Evolutionary conservation across 2,113 vertebrate genomes (phyloP).

Genomic region (Hippocampus guttulatus): DNA sequence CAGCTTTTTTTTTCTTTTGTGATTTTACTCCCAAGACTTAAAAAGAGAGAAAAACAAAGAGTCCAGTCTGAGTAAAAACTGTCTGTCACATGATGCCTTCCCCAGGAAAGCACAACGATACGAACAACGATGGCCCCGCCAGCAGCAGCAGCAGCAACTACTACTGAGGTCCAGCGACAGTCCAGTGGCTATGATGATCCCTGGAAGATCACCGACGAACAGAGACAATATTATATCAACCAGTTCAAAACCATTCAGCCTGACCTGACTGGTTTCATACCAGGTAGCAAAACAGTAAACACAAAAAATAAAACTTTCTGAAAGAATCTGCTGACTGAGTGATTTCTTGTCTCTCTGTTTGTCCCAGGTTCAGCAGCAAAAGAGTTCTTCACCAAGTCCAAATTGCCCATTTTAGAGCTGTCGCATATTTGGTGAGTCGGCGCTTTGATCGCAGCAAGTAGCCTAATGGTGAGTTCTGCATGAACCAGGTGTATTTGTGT

Average conservation of each 20-base stretch:
- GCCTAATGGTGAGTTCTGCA: too few relatives aligned
- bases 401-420: conserved; percentile 96
- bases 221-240: conserved; percentile 99
- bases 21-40: not conserved
- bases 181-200: conserved; percentile 95
- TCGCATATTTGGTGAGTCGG: conserved; percentile 96
- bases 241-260: conserved; percentile 99
- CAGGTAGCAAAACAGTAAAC: conserved; percentile 72
- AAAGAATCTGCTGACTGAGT: not conserved
- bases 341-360: not conserved
- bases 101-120: conserved; percentile 82
- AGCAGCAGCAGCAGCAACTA: conserved; percentile 54
- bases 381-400: conserved; percentile 99
- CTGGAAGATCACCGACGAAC: conserved; percentile 99
- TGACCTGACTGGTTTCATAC: conserved; percentile 97
- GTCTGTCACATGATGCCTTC: not conserved
- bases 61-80: not conserved
- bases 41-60: not conserved
- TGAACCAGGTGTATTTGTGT: not conserved
- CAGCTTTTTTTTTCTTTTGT: too few relatives aligned
- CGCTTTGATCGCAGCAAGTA: too few relatives aligned
- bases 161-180: conserved; percentile 98
- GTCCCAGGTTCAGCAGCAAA: conserved; percentile 91
- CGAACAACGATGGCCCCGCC: conserved; percentile 85
- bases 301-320: not conserved